Evolutionary conservation across 2,797 vertebrate genomes (phyloP).

Genomic region (Pseudochaenichthys georgianus): DNA sequence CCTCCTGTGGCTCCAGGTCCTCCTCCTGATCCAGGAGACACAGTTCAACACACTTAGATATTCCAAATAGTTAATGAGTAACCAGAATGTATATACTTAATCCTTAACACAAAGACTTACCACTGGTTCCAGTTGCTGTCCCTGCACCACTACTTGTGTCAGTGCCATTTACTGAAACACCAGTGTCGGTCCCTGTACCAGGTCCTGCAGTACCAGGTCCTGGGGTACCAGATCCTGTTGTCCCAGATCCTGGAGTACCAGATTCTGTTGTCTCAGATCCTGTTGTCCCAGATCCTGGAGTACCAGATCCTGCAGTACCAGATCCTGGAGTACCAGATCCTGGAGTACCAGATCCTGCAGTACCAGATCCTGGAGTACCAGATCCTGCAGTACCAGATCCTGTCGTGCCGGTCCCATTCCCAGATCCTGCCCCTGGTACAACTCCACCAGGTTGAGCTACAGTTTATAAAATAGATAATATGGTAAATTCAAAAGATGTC

Average conservation of each 20-base stretch:
- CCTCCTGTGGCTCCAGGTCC: slow-evolving; percentile 45
- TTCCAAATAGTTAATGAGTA: background rate
- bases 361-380: background rate
- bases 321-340: slow-evolving; percentile 29
- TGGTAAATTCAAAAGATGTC: background rate
- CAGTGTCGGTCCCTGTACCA: slow-evolving; percentile 6
- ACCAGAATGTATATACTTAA: background rate
- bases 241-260: slow-evolving; percentile 32
- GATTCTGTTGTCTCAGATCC: background rate
- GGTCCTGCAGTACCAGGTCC: slow-evolving; percentile 15
- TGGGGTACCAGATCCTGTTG: slow-evolving; percentile 23
- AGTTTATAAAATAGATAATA: slow-evolving; percentile 27
- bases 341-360: background rate
- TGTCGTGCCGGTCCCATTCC: slow-evolving; percentile 39
- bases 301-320: background rate
- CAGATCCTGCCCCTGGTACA: slow-evolving; percentile 61
- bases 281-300: background rate
- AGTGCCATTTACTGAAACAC: slow-evolving; percentile 61
- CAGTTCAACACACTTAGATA: slow-evolving; percentile 11
- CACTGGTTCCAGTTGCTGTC: slow-evolving; percentile 51
- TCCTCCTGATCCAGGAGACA: slow-evolving; percentile 53
- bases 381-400: background rate
- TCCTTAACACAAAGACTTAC: slow-evolving; percentile 46
- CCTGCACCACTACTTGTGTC: slow-evolving; percentile 27
- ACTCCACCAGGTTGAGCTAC: slow-evolving; percentile 65